A percentile compares a stretch with the other conserved stretches of the same genome.
phyloP scores from a whole-genome alignment of 2,113 vertebrate species.

The Corythoichthys haematopterus region DNA sequence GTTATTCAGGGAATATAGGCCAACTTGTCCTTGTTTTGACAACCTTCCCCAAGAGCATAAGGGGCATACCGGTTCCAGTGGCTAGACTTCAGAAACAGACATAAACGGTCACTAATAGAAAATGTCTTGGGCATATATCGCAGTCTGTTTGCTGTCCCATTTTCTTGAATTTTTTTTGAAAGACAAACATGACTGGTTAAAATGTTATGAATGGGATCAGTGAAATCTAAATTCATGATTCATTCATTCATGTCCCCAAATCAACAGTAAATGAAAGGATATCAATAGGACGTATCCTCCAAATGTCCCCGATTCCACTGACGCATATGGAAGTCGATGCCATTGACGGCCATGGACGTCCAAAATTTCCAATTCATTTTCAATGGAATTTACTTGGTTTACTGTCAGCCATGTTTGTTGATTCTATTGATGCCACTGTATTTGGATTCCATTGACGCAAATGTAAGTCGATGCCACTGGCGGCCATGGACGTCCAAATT shows the following conservation, averaged over 20 bases:
- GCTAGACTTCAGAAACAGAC: conserved; percentile 29
- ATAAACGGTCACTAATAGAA: conserved; percentile 36
- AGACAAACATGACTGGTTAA: background rate
- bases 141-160: background rate
- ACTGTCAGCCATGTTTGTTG: no score
- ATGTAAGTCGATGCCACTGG: no score
- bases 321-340: no score
- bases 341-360: no score
- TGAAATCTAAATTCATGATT: background rate
- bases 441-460: no score
- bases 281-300: no score
- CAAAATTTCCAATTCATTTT: no score
- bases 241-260: background rate
- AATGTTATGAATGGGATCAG: background rate
- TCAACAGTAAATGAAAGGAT: no score
- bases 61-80: conserved; percentile 51
- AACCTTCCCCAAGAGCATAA: conserved; percentile 33
- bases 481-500: no score
- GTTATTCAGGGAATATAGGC: conserved; percentile 58
- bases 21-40: conserved; percentile 50
- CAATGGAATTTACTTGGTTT: no score
- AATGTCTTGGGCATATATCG: conserved; percentile 17
- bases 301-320: no score
- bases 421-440: no score
- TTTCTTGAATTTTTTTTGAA: background rate